Base-by-base conservation (phyloP, 1,140 invertebrate species). In the Rhagoletis zephyria region DNA sequence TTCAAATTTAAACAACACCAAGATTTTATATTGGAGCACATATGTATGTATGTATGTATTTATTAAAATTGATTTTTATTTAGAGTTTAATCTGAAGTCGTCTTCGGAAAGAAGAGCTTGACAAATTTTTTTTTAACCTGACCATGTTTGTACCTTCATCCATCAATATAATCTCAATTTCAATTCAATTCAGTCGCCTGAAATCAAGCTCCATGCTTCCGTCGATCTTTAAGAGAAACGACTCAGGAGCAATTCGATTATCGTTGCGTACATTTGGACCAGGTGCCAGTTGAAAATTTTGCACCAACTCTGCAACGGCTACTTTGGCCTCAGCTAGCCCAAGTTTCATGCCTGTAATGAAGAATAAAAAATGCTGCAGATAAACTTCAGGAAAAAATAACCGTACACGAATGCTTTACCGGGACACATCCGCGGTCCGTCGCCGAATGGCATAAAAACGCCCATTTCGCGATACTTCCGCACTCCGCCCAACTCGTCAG, bases 381-480 rank as follows among this genome's bases (percentile, higher is more conserved):
- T 30, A 30, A 30, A 30, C 30, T 30, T 30, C 30, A 30, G 30
- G 30, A 30, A 30, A 0, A 30, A 30, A 30, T 30, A 30, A 30
- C 30, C 30, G 30, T 64, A 5, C 19, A 16, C 6, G 16, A 10
- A n/a, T 40, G 5, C 14, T 19, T 65, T 30, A 94, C 94, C 94
- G 86, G 96, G 95, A 91, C 95, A 96, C 89, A 94, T 94, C 59
- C 96, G 93, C 0, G 95, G 94, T 5, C 96, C 96, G 88, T 95
- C 95, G 10, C 95, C 95, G 90, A 95, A 96, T 3, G 95, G 95
- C 45, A 95, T 89, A 88, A 94, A 95, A 5, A 92, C 92, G 61
- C 90, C 92, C 6, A 90, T 91, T 51, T 90, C 87, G 77, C 93
- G 90, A 45, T 85, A 85, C 14, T 90, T 89, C 16, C 93, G 92